phyloP scores from a whole-genome alignment of 2,888 invertebrate genomes.

The Harpalus rufipes region DNA sequence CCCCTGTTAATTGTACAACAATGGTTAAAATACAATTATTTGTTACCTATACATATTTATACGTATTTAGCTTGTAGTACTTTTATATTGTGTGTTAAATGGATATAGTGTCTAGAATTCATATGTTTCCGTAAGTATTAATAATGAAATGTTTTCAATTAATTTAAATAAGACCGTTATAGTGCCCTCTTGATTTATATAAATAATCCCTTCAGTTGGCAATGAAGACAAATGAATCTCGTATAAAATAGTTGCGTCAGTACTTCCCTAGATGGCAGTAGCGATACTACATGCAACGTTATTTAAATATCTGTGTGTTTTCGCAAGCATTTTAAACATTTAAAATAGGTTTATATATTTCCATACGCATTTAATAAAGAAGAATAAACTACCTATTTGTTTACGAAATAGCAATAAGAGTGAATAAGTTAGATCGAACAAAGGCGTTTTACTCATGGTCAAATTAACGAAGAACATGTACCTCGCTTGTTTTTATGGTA shows the following conservation, averaged over 20 bases:
- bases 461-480: conserved; percentile 65
- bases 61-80: too few species aligned
- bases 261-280: not conserved
- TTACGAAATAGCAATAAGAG: not conserved
- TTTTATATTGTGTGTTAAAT: too few species aligned
- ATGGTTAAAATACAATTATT: too few species aligned
- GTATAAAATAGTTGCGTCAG: not conserved
- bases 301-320: conserved; percentile 28
- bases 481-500: conserved; percentile 74
- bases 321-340: conserved; percentile 31
- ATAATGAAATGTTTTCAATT: too few species aligned
- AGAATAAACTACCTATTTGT: not conserved
- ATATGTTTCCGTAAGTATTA: too few species aligned
- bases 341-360: conserved; percentile 10
- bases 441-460: conserved; percentile 59
- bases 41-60: too few species aligned
- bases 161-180: too few species aligned
- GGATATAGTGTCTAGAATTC: too few species aligned
- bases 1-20: too few species aligned
- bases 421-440: conserved; percentile 10
- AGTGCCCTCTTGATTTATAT: not conserved
- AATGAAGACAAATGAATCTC: not conserved
- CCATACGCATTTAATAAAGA: not conserved
- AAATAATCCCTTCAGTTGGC: too few species aligned
- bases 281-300: not conserved